These are phyloP conservation scores for Rhagonycha lutea DNA, from an alignment of 2,888 invertebrate species.

Conservation along the genomic window DNA sequence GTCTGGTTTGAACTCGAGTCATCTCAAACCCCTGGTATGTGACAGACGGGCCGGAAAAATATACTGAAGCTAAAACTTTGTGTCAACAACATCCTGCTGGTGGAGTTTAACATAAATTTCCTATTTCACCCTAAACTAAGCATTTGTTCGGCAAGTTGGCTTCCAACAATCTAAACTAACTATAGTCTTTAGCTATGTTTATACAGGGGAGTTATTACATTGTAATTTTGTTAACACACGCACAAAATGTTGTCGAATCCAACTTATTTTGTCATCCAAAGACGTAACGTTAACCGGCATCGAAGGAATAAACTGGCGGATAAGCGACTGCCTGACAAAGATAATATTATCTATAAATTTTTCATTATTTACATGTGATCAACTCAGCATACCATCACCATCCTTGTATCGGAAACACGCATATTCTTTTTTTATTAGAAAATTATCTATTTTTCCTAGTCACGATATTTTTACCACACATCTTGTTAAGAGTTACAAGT, in stretches of 20 bases:
- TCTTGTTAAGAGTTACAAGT: neutral
- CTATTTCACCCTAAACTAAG: conserved; percentile 48
- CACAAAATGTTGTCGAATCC: conserved; percentile 6
- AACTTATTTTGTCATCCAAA: conserved; percentile 4
- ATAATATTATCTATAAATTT: neutral
- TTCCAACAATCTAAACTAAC: conserved; percentile 43
- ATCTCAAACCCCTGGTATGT: conserved; percentile 33
- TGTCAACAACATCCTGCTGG: conserved; percentile 47
- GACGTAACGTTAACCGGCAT: neutral
- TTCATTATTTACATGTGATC: neutral
- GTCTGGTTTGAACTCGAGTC: conserved; percentile 17
- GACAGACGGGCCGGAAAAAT: conserved; percentile 41
- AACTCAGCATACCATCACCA: neutral
- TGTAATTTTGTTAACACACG: conserved; percentile 24
- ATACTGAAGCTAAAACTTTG: conserved; percentile 43
- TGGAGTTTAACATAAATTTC: conserved; percentile 48
- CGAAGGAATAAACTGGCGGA: neutral
- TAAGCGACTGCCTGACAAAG: neutral
- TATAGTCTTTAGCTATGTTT: conserved; percentile 42
- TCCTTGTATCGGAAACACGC: neutral
- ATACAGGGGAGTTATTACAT: conserved; percentile 25
- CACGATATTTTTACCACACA: neutral
- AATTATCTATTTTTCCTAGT: neutral
- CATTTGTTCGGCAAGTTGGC: conserved; percentile 47
- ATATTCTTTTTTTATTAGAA: neutral